Evolutionary conservation across 2,797 vertebrate genomes (phyloP).

Genomic region (Rhinatrema bivittatum): DNA sequence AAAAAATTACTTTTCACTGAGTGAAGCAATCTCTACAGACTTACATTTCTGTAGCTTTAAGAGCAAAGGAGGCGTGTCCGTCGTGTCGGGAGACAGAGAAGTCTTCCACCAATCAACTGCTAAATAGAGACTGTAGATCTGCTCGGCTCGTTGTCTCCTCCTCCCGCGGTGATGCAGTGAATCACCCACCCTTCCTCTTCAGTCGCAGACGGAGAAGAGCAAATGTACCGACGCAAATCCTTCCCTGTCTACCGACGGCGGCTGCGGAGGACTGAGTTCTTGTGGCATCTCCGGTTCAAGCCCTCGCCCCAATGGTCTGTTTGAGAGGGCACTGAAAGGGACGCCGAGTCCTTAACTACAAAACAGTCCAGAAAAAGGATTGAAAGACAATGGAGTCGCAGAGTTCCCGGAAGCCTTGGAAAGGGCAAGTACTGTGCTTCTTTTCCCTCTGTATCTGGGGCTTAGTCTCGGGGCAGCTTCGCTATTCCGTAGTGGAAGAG

Average conservation of each 20-base stretch:
- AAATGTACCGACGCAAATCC: constrained; percentile 62
- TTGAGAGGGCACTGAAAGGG: no score
- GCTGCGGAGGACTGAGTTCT: constrained; percentile 55
- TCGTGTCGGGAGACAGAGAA: constrained; percentile 47
- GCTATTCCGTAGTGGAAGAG: constrained; percentile 83
- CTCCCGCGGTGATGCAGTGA: constrained; percentile 48
- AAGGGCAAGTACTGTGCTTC: constrained; percentile 81
- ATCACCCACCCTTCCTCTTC: constrained; percentile 51
- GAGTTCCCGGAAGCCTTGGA: constrained; percentile 61
- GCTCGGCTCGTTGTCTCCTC: constrained; percentile 44
- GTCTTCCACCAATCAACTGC: constrained; percentile 64
- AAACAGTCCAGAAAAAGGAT: constrained; percentile 27
- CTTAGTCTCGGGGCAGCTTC: constrained; percentile 73
- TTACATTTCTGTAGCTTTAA: constrained; percentile 32
- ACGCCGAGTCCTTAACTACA: constrained; percentile 20
- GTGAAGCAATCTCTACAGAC: constrained; percentile 32
- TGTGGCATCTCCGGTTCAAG: constrained; percentile 28
- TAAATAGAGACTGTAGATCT: constrained; percentile 46
- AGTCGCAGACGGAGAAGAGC: no score
- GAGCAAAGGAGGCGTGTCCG: constrained; percentile 23
- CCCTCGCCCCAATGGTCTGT: constrained; percentile 28
- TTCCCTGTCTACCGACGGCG: constrained; percentile 58
- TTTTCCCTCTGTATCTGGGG: constrained; percentile 67
- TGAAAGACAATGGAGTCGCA: constrained; percentile 44
- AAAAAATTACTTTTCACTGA: constrained; percentile 25